These are phyloP conservation scores for Phyllostomus discolor DNA, from an alignment of 2,113 vertebrate species.

Conservation along the genomic window DNA sequence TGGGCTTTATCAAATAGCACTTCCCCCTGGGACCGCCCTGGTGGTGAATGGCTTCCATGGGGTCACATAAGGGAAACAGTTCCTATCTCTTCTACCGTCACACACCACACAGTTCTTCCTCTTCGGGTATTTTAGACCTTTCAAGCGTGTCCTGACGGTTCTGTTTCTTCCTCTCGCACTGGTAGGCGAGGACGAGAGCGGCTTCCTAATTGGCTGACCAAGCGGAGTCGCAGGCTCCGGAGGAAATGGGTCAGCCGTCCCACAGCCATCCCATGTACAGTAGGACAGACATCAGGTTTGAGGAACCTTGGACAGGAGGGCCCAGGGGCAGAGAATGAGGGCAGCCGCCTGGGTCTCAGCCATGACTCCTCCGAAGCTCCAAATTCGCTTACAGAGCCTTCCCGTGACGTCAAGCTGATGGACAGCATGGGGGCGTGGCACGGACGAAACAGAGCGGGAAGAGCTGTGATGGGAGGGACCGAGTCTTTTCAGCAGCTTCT, in stretches of 20 bases:
- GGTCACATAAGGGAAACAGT: neutral
- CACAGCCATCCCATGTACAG: neutral
- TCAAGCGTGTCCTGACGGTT: neutral
- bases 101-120: neutral
- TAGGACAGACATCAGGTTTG: neutral
- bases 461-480: neutral
- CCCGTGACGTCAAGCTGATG: neutral
- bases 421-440: neutral
- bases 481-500: neutral
- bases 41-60: fast-evolving
- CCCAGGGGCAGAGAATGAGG: neutral
- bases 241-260: neutral
- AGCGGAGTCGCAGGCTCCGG: neutral
- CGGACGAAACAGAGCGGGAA: neutral
- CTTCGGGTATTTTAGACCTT: neutral
- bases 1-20: neutral
- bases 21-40: neutral
- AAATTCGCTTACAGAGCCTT: neutral
- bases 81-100: neutral
- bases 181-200: neutral
- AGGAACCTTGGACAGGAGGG: neutral
- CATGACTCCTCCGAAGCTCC: neutral
- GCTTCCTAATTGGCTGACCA: neutral
- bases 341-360: neutral
- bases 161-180: neutral